Conservation (phyloP, 2,113 vertebrate genomes). For the Dromaius novaehollandiae region DNA sequence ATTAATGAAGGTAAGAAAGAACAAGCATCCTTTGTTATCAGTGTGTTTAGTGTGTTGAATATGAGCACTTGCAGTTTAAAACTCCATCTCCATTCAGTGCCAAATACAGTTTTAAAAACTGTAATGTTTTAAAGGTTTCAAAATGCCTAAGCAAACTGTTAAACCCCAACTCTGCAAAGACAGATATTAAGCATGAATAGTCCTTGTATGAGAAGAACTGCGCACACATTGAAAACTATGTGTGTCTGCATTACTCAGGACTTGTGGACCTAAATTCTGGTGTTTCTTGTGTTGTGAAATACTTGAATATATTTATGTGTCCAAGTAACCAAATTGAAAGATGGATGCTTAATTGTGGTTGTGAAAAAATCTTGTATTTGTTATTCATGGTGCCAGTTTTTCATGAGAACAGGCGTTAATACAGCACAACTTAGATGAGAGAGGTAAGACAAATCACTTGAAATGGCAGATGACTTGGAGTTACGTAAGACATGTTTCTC, state of each 20-base stretch:
- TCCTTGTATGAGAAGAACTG: background rate
- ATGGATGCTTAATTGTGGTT: background rate
- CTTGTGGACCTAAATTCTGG: background rate
- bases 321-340: background rate
- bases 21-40: background rate
- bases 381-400: background rate
- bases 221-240: background rate
- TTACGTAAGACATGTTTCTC: background rate
- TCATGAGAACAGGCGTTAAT: background rate
- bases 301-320: background rate
- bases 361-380: background rate
- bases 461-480: background rate
- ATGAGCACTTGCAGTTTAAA: background rate
- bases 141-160: background rate
- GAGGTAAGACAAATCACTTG: background rate
- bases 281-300: background rate
- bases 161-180: background rate
- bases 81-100: background rate
- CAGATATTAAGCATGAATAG: background rate
- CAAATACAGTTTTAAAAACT: background rate
- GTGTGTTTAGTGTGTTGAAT: background rate
- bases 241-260: background rate
- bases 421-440: background rate
- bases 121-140: background rate
- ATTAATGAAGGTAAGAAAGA: slow-evolving; percentile 41